These are phyloP conservation scores for Pelobates fuscus DNA, from an alignment of 2,113 vertebrate genomes.

Conservation along the genomic window DNA sequence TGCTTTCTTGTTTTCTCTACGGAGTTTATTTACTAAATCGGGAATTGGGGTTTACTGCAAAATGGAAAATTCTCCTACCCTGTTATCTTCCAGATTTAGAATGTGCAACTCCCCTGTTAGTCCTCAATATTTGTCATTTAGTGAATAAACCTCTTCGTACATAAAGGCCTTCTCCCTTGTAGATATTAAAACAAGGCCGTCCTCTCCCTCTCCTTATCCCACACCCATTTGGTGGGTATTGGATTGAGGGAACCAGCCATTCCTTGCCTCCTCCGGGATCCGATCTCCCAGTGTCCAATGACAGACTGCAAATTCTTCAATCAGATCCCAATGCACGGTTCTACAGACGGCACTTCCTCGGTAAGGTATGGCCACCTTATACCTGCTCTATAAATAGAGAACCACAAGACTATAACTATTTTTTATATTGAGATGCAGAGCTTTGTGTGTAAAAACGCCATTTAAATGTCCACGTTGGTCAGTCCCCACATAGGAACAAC, in stretches of 20 bases:
- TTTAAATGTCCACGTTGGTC: too few species aligned
- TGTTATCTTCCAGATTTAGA: too few species aligned
- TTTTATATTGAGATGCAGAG: neutral
- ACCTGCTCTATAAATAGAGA: neutral
- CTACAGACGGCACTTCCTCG: constrained; percentile 79
- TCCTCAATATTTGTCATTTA: too few species aligned
- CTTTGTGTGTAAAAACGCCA: neutral
- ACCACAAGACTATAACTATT: neutral
- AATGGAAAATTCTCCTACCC: too few species aligned
- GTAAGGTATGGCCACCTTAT: constrained; percentile 68
- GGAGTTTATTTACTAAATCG: too few species aligned
- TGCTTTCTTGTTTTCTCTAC: neutral
- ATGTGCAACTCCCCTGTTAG: too few species aligned
- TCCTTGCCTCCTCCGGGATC: constrained; percentile 67
- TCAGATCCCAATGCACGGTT: constrained; percentile 79
- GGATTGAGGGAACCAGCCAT: constrained; percentile 79
- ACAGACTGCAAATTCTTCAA: constrained; percentile 80
- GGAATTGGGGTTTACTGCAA: too few species aligned
- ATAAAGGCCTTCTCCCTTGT: neutral
- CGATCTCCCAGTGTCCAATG: constrained; percentile 58
- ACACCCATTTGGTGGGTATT: constrained; percentile 82
- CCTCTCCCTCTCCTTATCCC: constrained; percentile 80
- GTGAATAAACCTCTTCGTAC: too few species aligned
- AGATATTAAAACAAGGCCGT: constrained; percentile 74
- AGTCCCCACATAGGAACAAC: too few species aligned